Percentiles rank a stretch among this genome's conserved stretches.
Conservation (phyloP, 2,888 invertebrate species). For the Aelia acuminata region DNA sequence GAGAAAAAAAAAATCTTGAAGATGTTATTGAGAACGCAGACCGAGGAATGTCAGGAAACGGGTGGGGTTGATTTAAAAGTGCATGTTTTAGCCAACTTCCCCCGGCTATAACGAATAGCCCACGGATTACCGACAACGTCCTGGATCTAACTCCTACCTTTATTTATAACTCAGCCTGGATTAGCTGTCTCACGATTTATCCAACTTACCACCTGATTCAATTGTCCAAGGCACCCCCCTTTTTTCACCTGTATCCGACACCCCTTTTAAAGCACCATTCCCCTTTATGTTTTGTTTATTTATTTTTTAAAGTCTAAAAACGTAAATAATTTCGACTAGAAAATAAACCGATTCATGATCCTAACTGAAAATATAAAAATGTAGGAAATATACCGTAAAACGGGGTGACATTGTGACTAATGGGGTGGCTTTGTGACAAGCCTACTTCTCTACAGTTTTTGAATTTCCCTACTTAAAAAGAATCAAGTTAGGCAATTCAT, state of each 20-base stretch:
- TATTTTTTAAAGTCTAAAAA: no score
- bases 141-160: conserved; percentile 52
- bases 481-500: no score
- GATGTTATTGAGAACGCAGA: not conserved
- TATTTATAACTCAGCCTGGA: conserved; percentile 55
- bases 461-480: no score
- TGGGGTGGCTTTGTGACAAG: no score
- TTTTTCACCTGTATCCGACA: not conserved
- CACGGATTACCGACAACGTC: conserved; percentile 52
- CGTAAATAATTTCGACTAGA: no score
- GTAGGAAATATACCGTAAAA: no score
- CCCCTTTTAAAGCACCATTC: not conserved
- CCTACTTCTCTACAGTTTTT: no score
- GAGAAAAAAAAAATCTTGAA: no score
- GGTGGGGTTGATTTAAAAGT: conserved; percentile 22
- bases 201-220: conserved; percentile 57
- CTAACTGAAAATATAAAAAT: no score
- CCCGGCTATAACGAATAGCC: conserved; percentile 49
- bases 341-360: no score
- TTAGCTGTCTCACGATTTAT: conserved; percentile 53
- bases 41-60: not conserved
- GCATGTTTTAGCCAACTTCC: conserved; percentile 45
- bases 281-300: not conserved
- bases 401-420: no score
- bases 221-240: conserved; percentile 41